phyloP scores from a whole-genome alignment of 2,113 vertebrate species.

The Harpagus bidentatus region DNA sequence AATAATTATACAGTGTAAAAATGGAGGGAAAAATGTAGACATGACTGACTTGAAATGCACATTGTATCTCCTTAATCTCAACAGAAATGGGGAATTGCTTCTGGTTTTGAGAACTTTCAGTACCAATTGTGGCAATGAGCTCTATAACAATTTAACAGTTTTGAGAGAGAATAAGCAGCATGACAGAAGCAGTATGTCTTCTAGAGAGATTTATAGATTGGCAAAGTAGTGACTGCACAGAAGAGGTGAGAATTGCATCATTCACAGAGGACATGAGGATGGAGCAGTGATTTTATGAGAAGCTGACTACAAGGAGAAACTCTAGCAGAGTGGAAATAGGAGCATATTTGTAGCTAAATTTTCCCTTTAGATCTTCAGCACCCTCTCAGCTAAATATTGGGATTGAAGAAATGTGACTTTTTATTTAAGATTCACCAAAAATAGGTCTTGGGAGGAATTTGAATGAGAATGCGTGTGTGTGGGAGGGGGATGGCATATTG shows the following conservation, averaged over 20 bases:
- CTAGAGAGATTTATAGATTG: neutral
- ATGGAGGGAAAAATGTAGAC: neutral
- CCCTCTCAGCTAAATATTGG: neutral
- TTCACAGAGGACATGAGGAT: neutral
- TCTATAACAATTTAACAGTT: neutral
- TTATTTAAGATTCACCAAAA: neutral
- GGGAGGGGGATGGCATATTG: slow-evolving; percentile 15
- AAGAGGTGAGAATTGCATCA: neutral
- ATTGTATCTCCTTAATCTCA: neutral
- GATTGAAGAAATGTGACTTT: neutral
- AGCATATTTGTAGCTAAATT: neutral
- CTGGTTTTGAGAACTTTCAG: neutral
- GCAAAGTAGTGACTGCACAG: neutral
- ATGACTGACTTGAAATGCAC: neutral
- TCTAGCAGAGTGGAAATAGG: neutral
- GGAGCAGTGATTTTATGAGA: neutral
- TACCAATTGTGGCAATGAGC: neutral
- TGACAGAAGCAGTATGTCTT: neutral
- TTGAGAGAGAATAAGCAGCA: neutral
- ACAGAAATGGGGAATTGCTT: neutral
- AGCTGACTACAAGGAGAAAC: neutral
- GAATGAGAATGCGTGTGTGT: neutral
- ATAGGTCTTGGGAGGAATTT: neutral
- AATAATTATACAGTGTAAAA: neutral
- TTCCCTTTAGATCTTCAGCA: neutral